Evolutionary conservation across 2,797 vertebrate species (phyloP).

Genomic region (Typhlichthys subterraneus): DNA sequence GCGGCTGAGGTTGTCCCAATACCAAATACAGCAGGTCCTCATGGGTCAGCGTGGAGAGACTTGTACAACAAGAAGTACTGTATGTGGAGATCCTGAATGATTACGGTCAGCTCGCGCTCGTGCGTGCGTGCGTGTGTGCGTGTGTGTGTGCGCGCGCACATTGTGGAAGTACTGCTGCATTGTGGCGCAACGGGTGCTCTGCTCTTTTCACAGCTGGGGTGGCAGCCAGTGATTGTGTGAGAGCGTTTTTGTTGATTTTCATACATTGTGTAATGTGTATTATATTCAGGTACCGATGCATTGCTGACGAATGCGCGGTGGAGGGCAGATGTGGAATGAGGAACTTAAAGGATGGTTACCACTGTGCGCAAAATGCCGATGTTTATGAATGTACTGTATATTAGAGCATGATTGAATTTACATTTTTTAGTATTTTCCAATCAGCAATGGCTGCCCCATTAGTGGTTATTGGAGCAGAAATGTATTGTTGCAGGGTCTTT

Average conservation of each 20-base stretch:
- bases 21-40: not conserved
- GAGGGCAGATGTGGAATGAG: constrained; percentile 19
- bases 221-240: not conserved
- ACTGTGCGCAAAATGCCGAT: constrained; percentile 30
- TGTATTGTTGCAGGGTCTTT: not conserved
- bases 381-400: constrained; percentile 24
- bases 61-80: constrained; percentile 2
- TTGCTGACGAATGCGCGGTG: not conserved
- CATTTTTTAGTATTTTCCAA: constrained; percentile 67
- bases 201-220: not conserved
- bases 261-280: no score
- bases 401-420: constrained; percentile 44
- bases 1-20: constrained; percentile 9
- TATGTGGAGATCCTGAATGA: not conserved
- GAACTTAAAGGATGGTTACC: constrained; percentile 34
- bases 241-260: not conserved
- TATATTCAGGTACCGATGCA: not conserved
- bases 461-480: not conserved
- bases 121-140: constrained; percentile 11
- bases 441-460: constrained; percentile 50
- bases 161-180: not conserved
- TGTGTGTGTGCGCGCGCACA: not conserved
- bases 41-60: not conserved
- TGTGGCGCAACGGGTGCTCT: not conserved
- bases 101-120: not conserved